These are phyloP conservation scores for Eupeodes corollae DNA, from an alignment of 1,140 invertebrate species.

Conservation along the genomic window DNA sequence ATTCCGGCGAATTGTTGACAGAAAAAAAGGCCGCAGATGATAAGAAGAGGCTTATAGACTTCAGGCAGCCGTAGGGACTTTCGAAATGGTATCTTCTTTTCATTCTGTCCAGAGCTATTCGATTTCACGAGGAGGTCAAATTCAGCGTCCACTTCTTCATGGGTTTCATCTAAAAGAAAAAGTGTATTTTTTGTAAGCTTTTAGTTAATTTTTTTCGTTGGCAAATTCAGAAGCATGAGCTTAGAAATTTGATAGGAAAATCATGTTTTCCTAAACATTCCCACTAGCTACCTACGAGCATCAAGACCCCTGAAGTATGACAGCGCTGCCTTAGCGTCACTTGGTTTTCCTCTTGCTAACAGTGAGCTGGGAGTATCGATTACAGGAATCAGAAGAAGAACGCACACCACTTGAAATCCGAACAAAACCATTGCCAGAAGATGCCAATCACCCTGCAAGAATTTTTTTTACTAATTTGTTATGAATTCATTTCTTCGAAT, in stretches of 20 bases:
- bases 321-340: slow-evolving; percentile 43
- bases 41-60: slow-evolving; percentile 50
- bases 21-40: slow-evolving; percentile 56
- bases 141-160: slow-evolving; percentile 32
- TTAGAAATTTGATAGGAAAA: background rate
- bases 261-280: background rate
- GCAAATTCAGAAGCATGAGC: too few species aligned
- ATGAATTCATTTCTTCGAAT: background rate
- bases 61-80: slow-evolving; percentile 23
- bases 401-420: slow-evolving; percentile 42
- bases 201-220: slow-evolving; percentile 12
- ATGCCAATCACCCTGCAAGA: slow-evolving; percentile 44
- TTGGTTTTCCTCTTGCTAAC: slow-evolving; percentile 39
- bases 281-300: slow-evolving; percentile 17
- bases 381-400: slow-evolving; percentile 44
- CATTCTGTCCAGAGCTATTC: slow-evolving; percentile 18
- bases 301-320: slow-evolving; percentile 45
- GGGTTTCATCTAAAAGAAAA: slow-evolving; percentile 18
- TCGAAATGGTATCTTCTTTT: slow-evolving; percentile 23
- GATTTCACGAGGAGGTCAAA: slow-evolving; percentile 25
- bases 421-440: slow-evolving; percentile 50
- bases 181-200: background rate
- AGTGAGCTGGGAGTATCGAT: slow-evolving; percentile 66
- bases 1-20: slow-evolving; percentile 70
- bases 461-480: slow-evolving; percentile 1